Conservation (phyloP, 2,797 vertebrate genomes). For the Cryptoprocta ferox region DNA sequence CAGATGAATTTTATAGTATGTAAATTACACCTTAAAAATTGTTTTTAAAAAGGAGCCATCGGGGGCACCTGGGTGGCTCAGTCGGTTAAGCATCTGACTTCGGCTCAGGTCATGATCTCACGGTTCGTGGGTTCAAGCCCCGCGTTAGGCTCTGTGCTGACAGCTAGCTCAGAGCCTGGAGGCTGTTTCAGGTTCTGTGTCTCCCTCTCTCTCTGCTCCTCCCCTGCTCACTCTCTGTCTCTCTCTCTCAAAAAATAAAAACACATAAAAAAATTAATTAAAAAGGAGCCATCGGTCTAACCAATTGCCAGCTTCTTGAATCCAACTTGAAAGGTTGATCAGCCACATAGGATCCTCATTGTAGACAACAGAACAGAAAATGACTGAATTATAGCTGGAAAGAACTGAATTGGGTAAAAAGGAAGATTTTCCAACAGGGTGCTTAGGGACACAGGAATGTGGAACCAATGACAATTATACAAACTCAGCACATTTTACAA, state of each 20-base stretch:
- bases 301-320: not conserved
- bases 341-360: not conserved
- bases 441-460: not conserved
- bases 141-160: too few species aligned
- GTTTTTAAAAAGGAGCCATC: too few species aligned
- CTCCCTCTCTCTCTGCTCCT: too few species aligned
- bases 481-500: not conserved
- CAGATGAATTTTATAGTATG: not conserved
- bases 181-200: too few species aligned
- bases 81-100: too few species aligned
- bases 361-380: not conserved
- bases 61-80: too few species aligned
- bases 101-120: too few species aligned
- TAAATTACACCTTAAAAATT: not conserved
- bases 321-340: not conserved
- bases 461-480: not conserved
- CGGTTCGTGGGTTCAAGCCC: too few species aligned
- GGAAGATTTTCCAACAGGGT: not conserved
- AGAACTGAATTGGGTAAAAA: not conserved
- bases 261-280: too few species aligned
- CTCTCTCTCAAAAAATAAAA: too few species aligned
- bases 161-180: too few species aligned
- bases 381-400: not conserved
- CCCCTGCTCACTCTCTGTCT: too few species aligned
- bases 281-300: not conserved